Conservation (phyloP, 1,140 invertebrate genomes). For the Chionoecetes opilio region DNA sequence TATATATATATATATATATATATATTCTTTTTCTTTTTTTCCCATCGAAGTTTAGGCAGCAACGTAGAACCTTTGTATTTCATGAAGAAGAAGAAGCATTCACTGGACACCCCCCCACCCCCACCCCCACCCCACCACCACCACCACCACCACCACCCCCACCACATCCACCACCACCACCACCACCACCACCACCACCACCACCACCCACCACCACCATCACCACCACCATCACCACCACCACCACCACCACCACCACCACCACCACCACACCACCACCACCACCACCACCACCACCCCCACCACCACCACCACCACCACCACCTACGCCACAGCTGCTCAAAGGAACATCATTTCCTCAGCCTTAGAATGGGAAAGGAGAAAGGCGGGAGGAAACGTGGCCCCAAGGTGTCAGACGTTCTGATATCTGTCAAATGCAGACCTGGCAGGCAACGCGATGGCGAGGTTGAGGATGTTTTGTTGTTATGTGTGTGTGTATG, state of each 20-base stretch:
- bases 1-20: no score
- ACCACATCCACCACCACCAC: no score
- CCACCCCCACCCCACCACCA: no score
- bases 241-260: no score
- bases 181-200: no score
- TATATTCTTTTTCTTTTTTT: no score
- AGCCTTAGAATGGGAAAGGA: background rate
- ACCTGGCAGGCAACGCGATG: background rate
- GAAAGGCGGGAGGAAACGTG: background rate
- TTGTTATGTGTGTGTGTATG: background rate
- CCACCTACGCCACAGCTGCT: conserved; percentile 30
- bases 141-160: no score
- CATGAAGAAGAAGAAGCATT: background rate
- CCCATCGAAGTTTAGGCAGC: background rate
- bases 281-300: no score
- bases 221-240: no score
- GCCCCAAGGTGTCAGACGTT: background rate
- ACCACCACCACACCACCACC: no score
- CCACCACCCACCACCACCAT: no score
- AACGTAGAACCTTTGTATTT: background rate
- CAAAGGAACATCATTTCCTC: conserved; percentile 22
- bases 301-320: no score
- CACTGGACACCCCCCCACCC: background rate
- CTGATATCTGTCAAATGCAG: conserved; percentile 20
- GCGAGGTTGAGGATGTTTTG: conserved; percentile 1